Base-by-base conservation (phyloP, 2,888 invertebrate species). In the Drosophila subquinaria region DNA sequence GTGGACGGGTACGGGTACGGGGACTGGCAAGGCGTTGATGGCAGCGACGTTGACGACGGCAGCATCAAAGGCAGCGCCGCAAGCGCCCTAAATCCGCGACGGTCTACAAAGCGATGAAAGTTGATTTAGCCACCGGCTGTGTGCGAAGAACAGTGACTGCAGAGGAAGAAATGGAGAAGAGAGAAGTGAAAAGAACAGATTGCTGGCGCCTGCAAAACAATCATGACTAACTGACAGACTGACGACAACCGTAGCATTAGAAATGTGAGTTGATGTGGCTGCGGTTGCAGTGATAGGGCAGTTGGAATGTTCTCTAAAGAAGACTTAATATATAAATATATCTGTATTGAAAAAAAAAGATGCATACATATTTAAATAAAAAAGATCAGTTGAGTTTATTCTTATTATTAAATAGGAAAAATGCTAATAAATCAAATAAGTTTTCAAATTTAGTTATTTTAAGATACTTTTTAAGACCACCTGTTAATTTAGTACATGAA, bases 51-150 rank as follows among this genome's bases (percentile, higher is more conserved):
- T 61, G 69, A 69, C 61, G 65, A 66, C 48, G 59, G 50, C 60
- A 36, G 56, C 86, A 73, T 89, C 90, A 89, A 89, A 89, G 83
- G 70, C 73, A 63, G 47, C 63, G 73, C 79, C 88, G 48, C 59
- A 50, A 79, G 80, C 74, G 63, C 35, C 27, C 36, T 50, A 69
- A 82, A 69, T 55, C 73, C 69, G 78, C 69, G 60, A 45, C 27
- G 69, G 57, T 50, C 35, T 42, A 55, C 69, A 59, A 62, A 63
- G 59, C 57, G 42, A 45, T 59, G 70, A 59, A 61, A 55, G 61
- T 60, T 75, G 55, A 51, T 59, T 50, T 69, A 55, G 75, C 75
- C 69, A 59, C 40, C 51, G 65, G 75, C 75, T 43, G 50, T 47
- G 36, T 50, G 17, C 20, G 9, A 20, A 47, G 11, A 50, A 23